These are phyloP conservation scores for Aethes cnicana DNA, from an alignment of 2,888 invertebrate genomes.

Conservation along the genomic window DNA sequence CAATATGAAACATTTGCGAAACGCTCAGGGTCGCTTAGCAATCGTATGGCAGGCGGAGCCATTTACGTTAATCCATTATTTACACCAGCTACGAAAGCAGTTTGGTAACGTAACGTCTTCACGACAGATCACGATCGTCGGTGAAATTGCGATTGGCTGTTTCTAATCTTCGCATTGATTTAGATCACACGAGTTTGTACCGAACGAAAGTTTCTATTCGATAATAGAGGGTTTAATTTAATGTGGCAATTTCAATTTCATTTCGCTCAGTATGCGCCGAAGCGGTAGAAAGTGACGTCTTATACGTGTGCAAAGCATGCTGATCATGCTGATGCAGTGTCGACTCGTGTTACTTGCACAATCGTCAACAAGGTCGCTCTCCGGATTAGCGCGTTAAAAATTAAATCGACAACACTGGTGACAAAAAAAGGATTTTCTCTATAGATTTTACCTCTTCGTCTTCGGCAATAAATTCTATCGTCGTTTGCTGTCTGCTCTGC, in stretches of 20 bases:
- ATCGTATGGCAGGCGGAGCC: too few relatives aligned
- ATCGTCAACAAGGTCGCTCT: slow-evolving; percentile 48
- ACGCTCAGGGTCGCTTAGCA: too few relatives aligned
- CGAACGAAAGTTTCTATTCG: slow-evolving; percentile 25
- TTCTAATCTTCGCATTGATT: slow-evolving; percentile 6
- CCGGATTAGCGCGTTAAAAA: slow-evolving; percentile 22
- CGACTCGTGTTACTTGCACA: slow-evolving; percentile 47
- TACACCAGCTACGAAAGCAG: too few relatives aligned
- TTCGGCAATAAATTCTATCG: slow-evolving; percentile 67
- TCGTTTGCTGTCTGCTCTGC: slow-evolving; percentile 60
- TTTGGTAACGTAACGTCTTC: too few relatives aligned
- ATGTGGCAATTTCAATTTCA: slow-evolving; percentile 45
- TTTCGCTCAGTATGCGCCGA: slow-evolving; percentile 31
- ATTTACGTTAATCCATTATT: not conserved
- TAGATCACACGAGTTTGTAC: slow-evolving; percentile 5
- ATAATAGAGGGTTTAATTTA: slow-evolving; percentile 21
- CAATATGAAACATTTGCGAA: too few relatives aligned
- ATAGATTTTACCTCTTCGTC: slow-evolving; percentile 65
- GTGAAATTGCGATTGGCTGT: slow-evolving; percentile 10
- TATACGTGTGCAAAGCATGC: slow-evolving; percentile 31
- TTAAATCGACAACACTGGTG: slow-evolving; percentile 15
- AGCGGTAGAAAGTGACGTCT: slow-evolving; percentile 31
- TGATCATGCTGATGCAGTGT: slow-evolving; percentile 51
- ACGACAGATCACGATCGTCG: not conserved
- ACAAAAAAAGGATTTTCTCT: slow-evolving; percentile 1